phyloP scores from a whole-genome alignment of 2,888 invertebrate genomes.

The Pantelozetes paolii region DNA sequence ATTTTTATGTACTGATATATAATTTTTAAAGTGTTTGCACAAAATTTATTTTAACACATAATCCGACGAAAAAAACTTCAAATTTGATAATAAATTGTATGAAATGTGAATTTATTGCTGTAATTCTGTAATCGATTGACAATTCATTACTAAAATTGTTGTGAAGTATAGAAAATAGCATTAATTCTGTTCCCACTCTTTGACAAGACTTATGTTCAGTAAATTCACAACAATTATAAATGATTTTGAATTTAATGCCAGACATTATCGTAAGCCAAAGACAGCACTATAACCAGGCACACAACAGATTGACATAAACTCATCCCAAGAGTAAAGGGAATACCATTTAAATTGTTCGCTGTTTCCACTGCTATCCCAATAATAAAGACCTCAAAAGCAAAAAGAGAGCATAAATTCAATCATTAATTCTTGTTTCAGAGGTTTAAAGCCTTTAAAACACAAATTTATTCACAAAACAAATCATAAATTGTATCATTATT shows the following conservation, averaged over 20 bases:
- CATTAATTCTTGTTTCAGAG: too few relatives aligned
- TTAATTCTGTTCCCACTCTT: neutral
- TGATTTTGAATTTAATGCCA: neutral
- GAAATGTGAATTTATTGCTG: neutral
- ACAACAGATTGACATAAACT: conserved; percentile 6
- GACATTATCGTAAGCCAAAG: conserved; percentile 7
- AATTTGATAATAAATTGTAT: neutral
- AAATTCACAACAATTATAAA: neutral
- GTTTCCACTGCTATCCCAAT: neutral
- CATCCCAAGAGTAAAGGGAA: neutral
- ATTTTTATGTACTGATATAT: neutral
- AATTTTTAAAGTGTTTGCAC: too few relatives aligned
- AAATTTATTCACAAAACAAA: too few relatives aligned
- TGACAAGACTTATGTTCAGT: neutral
- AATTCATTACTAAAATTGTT: neutral
- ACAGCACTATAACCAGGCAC: neutral
- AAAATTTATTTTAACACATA: too few relatives aligned
- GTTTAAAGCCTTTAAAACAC: too few relatives aligned
- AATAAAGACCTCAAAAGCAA: neutral
- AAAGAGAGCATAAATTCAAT: neutral
- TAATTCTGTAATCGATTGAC: neutral
- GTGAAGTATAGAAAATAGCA: too few relatives aligned
- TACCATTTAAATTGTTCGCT: neutral
- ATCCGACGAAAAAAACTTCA: neutral
- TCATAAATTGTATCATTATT: too few relatives aligned